phyloP scores from a whole-genome alignment of 2,113 vertebrate genomes.

The Xiphorhynchus elegans region DNA sequence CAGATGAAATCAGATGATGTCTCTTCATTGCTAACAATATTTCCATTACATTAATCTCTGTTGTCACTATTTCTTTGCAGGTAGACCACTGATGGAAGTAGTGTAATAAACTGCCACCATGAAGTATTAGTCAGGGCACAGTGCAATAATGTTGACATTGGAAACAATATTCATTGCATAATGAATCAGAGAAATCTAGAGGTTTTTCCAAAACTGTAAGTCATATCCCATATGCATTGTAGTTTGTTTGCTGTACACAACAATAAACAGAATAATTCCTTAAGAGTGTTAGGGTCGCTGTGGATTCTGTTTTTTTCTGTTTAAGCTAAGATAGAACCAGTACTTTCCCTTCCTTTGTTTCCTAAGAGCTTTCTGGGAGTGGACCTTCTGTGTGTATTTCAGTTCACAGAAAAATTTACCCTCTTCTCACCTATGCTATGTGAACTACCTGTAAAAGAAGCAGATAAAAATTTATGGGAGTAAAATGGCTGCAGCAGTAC shows the following conservation, averaged over 20 bases:
- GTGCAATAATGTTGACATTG: background rate
- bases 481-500: background rate
- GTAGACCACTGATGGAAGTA: slow-evolving; percentile 49
- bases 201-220: background rate
- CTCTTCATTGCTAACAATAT: slow-evolving; percentile 50
- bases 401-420: background rate
- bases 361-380: background rate
- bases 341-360: background rate
- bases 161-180: background rate
- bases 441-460: background rate
- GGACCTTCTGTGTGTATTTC: background rate
- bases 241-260: background rate
- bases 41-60: slow-evolving; percentile 61
- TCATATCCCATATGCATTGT: background rate
- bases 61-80: slow-evolving; percentile 67
- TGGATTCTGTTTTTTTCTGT: background rate
- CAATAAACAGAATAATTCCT: background rate
- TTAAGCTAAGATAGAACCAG: background rate
- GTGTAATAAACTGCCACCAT: slow-evolving; percentile 51
- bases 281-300: background rate
- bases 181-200: background rate
- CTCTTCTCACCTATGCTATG: background rate
- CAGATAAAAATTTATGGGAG: background rate
- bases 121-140: slow-evolving; percentile 43
- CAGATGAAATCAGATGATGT: slow-evolving; percentile 60